Base-by-base conservation (phyloP, 35 echinoderm and acorn worm species). In the Patiria miniata region DNA sequence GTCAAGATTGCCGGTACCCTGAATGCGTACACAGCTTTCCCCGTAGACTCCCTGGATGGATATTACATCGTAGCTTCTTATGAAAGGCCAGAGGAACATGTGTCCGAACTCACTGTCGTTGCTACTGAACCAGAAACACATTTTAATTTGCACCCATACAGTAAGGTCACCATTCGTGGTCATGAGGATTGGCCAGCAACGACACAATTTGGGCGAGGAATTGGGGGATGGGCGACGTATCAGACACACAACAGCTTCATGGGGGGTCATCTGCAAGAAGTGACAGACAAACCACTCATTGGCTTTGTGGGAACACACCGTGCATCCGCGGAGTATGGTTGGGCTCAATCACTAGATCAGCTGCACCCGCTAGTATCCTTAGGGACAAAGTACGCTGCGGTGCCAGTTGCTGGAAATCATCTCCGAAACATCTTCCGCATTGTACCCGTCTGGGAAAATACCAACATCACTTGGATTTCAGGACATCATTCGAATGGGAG, bases 71-170 rank as follows among this genome's bases (percentile, higher is more conserved):
- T 73, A 32, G 26, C 65, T 36, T 73, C 65, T 22, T 30, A 22
- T 22, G 19, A 34, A 6, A 32, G 21, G 65, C 65, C 2, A 1
- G 30, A 36, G 26, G 65, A 73, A 26, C 23, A 73, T 73, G 21
- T 73, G 34, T 73, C 65, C 21, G 65, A 73, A 23, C 65, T 73
- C 26, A 73, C 65, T 73, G 65, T 73, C 2, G 65, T 73, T 4
- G 65, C 7, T 34, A 73, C 26, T 32, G 1, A 26, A 14, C 65
- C 65, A 47, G 6, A 36, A 1, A 73, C 0, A 73, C 10, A 22
- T 5, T 73, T 32, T 8, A 22, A 23, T 4, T 1, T 73, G 21
- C 2, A 10, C 1, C 29, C 8, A 23, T 2, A 73, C 22, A 6
- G 14, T 73, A 73, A 73, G 21, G 65, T 36, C 34, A 73, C 65